Percentiles rank a stretch among this genome's conserved stretches.
phyloP scores from a whole-genome alignment of 2,888 invertebrate genomes.

The Melolontha melolontha region DNA sequence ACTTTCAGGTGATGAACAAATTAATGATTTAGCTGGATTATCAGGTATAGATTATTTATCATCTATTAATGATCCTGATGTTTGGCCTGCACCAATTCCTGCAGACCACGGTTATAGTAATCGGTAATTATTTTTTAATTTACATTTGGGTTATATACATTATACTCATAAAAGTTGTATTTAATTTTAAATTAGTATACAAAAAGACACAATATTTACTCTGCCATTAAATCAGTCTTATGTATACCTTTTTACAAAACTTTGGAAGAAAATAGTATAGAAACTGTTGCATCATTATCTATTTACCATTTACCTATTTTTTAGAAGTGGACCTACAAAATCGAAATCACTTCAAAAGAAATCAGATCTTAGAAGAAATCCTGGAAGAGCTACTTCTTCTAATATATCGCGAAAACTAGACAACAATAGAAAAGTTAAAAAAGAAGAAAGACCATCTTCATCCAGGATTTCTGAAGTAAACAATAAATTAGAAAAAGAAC shows the following conservation, averaged over 20 bases:
- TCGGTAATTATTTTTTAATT: constrained; percentile 44
- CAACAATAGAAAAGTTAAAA: constrained; percentile 51
- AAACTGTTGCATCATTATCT: too few species aligned
- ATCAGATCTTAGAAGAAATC: constrained; percentile 60
- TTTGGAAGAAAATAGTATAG: too few species aligned
- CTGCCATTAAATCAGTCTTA: too few species aligned
- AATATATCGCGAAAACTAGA: constrained; percentile 58
- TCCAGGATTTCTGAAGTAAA: constrained; percentile 62
- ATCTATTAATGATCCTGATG: constrained; percentile 80
- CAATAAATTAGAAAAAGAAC: constrained; percentile 62
- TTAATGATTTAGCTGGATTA: constrained; percentile 79
- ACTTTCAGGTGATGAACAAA: constrained; percentile 70
- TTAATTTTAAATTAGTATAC: too few species aligned
- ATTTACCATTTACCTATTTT: not conserved
- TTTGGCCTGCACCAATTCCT: constrained; percentile 89
- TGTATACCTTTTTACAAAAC: too few species aligned
- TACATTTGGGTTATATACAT: too few species aligned
- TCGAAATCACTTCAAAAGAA: constrained; percentile 53
- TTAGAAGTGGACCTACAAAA: constrained; percentile 56
- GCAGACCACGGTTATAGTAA: constrained; percentile 74
- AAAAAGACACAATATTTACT: too few species aligned
- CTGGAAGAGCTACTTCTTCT: constrained; percentile 62
- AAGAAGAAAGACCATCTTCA: constrained; percentile 62
- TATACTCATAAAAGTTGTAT: too few species aligned
- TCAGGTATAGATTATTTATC: constrained; percentile 76